Evolutionary conservation across 2,888 invertebrate genomes (phyloP).

Genomic region (Epiperipatus broadwayi): DNA sequence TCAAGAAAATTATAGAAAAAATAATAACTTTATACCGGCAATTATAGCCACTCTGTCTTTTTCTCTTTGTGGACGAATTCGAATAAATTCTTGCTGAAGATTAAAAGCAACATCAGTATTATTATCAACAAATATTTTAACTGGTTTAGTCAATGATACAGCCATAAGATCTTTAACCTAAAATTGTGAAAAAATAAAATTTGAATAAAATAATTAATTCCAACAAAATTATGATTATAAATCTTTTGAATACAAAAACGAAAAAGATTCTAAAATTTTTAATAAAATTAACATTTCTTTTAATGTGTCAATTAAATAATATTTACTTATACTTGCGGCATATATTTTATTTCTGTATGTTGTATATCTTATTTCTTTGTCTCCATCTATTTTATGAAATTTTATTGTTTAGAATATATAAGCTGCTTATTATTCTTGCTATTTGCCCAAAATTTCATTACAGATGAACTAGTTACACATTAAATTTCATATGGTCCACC

Average conservation of each 20-base stretch:
- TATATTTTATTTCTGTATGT: no score
- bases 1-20: not conserved
- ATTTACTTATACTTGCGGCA: no score
- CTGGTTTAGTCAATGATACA: constrained; percentile 75
- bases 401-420: no score
- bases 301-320: no score
- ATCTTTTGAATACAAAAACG: not conserved
- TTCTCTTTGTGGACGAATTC: no score
- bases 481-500: no score
- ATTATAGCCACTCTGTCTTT: constrained; percentile 4
- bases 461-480: no score
- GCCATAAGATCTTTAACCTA: constrained; percentile 64
- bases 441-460: no score
- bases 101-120: constrained; percentile 90
- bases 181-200: constrained; percentile 12
- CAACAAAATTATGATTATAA: not conserved
- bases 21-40: constrained; percentile 14
- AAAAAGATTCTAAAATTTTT: not conserved
- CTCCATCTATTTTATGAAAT: no score
- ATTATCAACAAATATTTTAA: constrained; percentile 84
- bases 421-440: no score
- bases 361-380: no score
- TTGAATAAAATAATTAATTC: constrained; percentile 1
- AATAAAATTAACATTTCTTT: no score
- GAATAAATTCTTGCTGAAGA: constrained; percentile 85